Evolutionary conservation across 1,140 invertebrate genomes (phyloP), one percentile per base, ranked within the genome.

Genomic region (Drosophila trapezifrons): DNA sequence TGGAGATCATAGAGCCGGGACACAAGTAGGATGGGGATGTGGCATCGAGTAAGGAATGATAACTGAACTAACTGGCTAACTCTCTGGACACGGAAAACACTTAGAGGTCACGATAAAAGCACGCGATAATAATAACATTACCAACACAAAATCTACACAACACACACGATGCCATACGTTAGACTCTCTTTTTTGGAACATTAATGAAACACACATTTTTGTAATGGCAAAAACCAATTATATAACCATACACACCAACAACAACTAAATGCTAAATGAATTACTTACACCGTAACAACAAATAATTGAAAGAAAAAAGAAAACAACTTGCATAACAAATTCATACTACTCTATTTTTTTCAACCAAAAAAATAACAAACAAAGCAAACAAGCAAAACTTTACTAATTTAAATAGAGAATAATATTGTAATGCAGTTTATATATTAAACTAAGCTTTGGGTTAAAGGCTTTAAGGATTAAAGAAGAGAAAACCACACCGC

Each of bases 241-340:
- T 71, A 58, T 71, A 71, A 54, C 76, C 62, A 58, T 45, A 85
- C 52, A 76, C 47, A 75, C 63, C 58, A 62, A 78, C 67, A 69
- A 51, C 9, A 66, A 80, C 38, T 51, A 51, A 80, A 76, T 58
- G 85, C 85, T 90, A 82, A 69, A 84, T 82, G 80, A 84, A 80
- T 80, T 89, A 89, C 62, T 81, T 58, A 73, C 83, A 90, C 85
- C 75, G 62, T 85, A 89, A 89, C 79, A 85, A 87, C 77, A 83
- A 85, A 91, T 89, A 65, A 66, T 91, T 77, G 52, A 54, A 54
- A 6, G 32, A 54, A 51, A 51, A 78, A 91, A 91, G 82, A 87
- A 91, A 91, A 87, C 72, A 54, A 54, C 86, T 91, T 91, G 90
- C 90, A 91, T 91, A 91, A 91, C 90, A 91, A 91, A 91, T 91